A percentile compares a stretch with the other conserved stretches of the same genome.
Evolutionary conservation across 30 jellyfish, hydroid and myxozoan genomes (phyloP).

Genomic region (Hydra vulgaris): DNA sequence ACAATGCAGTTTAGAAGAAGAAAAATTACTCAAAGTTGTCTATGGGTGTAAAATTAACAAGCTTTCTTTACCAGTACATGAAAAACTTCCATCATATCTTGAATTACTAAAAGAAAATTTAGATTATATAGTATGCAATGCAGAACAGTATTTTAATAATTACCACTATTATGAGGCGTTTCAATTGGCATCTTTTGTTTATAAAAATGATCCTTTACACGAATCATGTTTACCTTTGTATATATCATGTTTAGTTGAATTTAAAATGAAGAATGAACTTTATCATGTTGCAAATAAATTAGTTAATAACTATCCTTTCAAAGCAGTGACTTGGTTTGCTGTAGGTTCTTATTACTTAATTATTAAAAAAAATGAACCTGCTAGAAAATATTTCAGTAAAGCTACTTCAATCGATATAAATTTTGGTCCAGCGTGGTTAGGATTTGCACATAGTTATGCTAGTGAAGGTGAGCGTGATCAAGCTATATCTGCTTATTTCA

Average conservation of each 20-base stretch:
- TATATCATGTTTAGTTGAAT: constrained; percentile 62
- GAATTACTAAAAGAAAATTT: constrained; percentile 41
- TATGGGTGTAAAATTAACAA: constrained; percentile 43
- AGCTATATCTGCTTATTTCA: constrained; percentile 81
- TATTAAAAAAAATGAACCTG: constrained; percentile 54
- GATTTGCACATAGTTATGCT: constrained; percentile 94
- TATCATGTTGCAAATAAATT: constrained; percentile 56
- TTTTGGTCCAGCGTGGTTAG: constrained; percentile 96
- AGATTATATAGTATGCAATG: constrained; percentile 48
- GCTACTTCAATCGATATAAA: constrained; percentile 57
- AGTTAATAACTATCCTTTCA: constrained; percentile 57
- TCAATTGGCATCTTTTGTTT: constrained; percentile 44
- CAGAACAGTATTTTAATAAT: constrained; percentile 66
- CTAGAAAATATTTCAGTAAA: constrained; percentile 84
- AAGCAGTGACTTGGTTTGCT: constrained; percentile 86
- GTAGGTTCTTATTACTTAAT: constrained; percentile 78
- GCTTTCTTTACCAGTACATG: constrained; percentile 55
- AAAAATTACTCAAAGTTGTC: constrained; percentile 34
- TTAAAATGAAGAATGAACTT: constrained; percentile 60
- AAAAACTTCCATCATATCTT: constrained; percentile 29
- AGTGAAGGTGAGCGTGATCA: constrained; percentile 93
- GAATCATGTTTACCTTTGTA: constrained; percentile 73
- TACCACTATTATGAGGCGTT: constrained; percentile 50
- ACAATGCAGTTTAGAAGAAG: constrained; percentile 60
- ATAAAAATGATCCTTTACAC: constrained; percentile 55